These are phyloP conservation scores for Subacronicta megacephala DNA, from an alignment of 2,888 invertebrate species.

Conservation along the genomic window DNA sequence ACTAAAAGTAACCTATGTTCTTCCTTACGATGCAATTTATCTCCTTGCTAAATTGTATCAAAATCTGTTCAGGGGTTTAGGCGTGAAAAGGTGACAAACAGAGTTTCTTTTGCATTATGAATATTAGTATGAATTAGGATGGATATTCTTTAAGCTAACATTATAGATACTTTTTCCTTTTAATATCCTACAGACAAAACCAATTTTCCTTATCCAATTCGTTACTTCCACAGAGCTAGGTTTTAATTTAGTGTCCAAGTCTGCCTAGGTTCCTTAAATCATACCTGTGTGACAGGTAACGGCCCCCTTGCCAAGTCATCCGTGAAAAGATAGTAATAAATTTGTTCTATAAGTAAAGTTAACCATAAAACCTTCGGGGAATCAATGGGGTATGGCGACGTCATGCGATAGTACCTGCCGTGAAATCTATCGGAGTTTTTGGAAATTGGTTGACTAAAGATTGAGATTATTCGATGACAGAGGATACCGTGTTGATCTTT, in stretches of 20 bases:
- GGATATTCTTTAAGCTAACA: too few species aligned
- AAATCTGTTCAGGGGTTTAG: too few species aligned
- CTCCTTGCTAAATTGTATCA: too few species aligned
- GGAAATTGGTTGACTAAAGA: conserved; percentile 1
- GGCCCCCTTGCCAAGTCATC: conserved; percentile 65
- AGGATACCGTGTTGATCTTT: too few species aligned
- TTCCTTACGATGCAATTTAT: too few species aligned
- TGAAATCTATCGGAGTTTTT: conserved; percentile 32
- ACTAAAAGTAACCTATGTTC: too few species aligned
- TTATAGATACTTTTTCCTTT: background rate
- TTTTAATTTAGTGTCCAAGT: conserved; percentile 75
- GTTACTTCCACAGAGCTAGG: conserved; percentile 57
- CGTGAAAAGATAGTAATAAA: conserved; percentile 82
- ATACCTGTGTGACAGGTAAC: conserved; percentile 77
- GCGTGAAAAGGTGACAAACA: too few species aligned
- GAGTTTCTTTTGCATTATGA: too few species aligned
- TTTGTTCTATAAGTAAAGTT: conserved; percentile 62
- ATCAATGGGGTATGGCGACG: conserved; percentile 68
- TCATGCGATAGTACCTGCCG: conserved; percentile 48
- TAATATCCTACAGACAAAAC: conserved; percentile 24
- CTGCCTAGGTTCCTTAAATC: conserved; percentile 76
- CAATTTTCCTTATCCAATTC: conserved; percentile 41
- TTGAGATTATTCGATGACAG: conserved; percentile 3
- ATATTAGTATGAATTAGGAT: too few species aligned
- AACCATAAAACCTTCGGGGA: conserved; percentile 64